Percentiles rank a stretch among this genome's conserved stretches.
Evolutionary conservation across 2,113 vertebrate genomes (phyloP).

Genomic region (Dasyprocta punctata): DNA sequence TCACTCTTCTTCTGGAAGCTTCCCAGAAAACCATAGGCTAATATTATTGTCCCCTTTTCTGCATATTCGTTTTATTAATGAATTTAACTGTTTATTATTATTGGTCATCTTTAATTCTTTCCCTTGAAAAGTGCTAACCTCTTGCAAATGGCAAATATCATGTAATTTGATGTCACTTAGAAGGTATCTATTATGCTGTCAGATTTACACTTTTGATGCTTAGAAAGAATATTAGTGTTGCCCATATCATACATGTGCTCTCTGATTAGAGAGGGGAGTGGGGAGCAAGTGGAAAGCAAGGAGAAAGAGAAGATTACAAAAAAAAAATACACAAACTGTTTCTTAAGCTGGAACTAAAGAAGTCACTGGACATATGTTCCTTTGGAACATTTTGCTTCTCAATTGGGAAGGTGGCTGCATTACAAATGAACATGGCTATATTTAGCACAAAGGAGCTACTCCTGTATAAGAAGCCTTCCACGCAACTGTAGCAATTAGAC

Average conservation of each 20-base stretch:
- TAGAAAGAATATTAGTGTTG: background rate
- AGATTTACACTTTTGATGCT: background rate
- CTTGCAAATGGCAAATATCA: background rate
- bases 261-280: background rate
- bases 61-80: background rate
- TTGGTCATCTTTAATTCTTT: background rate
- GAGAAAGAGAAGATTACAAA: background rate
- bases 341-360: slow-evolving; percentile 53
- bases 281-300: background rate
- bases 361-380: slow-evolving; percentile 64
- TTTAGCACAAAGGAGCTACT: slow-evolving; percentile 32
- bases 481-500: background rate
- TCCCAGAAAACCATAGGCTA: background rate
- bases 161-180: background rate
- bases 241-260: background rate
- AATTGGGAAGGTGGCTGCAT: slow-evolving; percentile 55
- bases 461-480: background rate
- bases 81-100: background rate
- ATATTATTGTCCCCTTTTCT: background rate
- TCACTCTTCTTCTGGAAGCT: background rate
- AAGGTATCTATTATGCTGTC: background rate
- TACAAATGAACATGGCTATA: slow-evolving; percentile 40
- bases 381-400: slow-evolving; percentile 57
- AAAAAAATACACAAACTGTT: slow-evolving; percentile 43
- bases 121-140: background rate